phyloP scores from a whole-genome alignment of 2,113 vertebrate genomes.

The Hiodon alosoides region DNA sequence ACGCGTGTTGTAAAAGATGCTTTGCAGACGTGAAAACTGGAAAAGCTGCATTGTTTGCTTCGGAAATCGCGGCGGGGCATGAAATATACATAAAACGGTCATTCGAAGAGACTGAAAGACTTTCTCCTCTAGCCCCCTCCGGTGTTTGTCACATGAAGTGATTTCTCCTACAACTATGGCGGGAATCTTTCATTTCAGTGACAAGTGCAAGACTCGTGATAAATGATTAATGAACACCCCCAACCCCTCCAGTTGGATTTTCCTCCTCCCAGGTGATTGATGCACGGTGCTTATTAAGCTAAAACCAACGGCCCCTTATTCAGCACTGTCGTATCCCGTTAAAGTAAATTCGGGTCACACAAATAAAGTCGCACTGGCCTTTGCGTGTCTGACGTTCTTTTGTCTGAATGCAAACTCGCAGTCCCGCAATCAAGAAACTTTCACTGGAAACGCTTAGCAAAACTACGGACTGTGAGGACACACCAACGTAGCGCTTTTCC shows the following conservation, averaged over 20 bases:
- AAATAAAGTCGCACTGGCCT: too few species aligned
- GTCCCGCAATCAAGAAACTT: too few species aligned
- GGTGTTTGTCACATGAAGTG: background rate
- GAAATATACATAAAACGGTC: background rate
- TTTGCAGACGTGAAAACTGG: background rate
- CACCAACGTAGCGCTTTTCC: too few species aligned
- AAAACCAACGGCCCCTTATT: background rate
- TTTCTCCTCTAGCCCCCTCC: background rate
- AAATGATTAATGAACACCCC: background rate
- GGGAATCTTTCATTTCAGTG: background rate
- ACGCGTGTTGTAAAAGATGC: background rate
- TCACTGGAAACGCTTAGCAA: too few species aligned
- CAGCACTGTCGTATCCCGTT: background rate
- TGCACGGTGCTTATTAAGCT: background rate
- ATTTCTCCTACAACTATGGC: background rate
- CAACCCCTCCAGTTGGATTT: slow-evolving; percentile 1
- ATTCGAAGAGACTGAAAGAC: background rate
- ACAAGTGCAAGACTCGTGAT: background rate
- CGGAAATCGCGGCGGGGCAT: background rate
- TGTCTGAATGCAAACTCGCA: too few species aligned
- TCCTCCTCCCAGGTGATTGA: background rate
- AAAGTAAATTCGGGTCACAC: background rate
- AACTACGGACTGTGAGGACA: too few species aligned
- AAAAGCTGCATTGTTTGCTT: background rate
- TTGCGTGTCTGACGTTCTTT: too few species aligned